Evolutionary conservation across 2,888 invertebrate genomes (phyloP).

Genomic region (Synergus itoensis): DNA sequence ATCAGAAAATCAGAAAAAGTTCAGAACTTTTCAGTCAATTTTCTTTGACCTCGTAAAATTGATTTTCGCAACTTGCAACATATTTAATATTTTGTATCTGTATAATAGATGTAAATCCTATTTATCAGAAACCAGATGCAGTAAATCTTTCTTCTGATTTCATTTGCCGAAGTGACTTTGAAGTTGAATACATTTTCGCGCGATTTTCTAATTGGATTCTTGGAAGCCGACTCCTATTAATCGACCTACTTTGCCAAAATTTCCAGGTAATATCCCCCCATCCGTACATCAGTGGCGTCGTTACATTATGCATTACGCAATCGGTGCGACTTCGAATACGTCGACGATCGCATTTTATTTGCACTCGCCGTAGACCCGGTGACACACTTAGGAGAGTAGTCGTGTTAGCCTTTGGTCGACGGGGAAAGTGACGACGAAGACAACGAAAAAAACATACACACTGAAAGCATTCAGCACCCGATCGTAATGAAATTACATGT

Average conservation of each 20-base stretch:
- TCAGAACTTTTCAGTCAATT: no score
- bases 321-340: conserved; percentile 45
- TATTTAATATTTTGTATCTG: no score
- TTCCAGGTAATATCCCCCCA: conserved; percentile 15
- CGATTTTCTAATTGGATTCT: background rate
- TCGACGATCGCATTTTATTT: conserved; percentile 65
- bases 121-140: background rate
- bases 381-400: conserved; percentile 66
- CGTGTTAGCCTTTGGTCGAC: conserved; percentile 51
- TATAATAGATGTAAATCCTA: background rate
- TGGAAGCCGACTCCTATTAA: conserved; percentile 32
- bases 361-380: conserved; percentile 65
- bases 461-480: conserved; percentile 43
- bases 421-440: conserved; percentile 69
- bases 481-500: conserved; percentile 67
- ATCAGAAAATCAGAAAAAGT: no score
- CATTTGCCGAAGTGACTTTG: background rate
- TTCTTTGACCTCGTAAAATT: no score
- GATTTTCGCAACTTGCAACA: no score
- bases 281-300: conserved; percentile 23
- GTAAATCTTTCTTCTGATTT: background rate
- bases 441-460: conserved; percentile 47
- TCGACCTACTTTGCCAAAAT: conserved; percentile 33
- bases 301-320: conserved; percentile 39
- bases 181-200: background rate